Base-by-base conservation (phyloP, 2,113 vertebrate species). In the Cryptotis parvus region DNA sequence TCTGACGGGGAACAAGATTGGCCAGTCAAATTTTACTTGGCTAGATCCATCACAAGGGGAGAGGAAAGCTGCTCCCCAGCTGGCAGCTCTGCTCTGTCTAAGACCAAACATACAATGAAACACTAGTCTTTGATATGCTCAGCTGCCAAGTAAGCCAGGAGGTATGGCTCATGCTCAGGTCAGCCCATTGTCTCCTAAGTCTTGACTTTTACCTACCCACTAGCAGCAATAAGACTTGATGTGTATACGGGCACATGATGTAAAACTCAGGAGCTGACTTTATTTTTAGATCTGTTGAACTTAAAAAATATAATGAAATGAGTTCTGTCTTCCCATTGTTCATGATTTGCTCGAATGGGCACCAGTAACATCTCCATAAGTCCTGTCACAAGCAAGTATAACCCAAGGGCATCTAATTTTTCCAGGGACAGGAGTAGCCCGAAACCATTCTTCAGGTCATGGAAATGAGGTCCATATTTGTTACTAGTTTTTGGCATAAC, bases 251-350 rank as follows among this genome's bases (percentile, higher is more conserved):
- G 73, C 83, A 91, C n/a, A 84, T 49, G 55, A 66, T 87, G 35
- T 69, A 94, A 86, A 84, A 88, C 45, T 31, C 43, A 87, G 86
- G 89, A 90, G 61, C n/a, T 70, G 83, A 80, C 26, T 69, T 86
- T 81, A 49, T 74, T 95, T n/a, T 93, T 89, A 61, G 3, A 9
- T 91, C 94, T 79, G 65, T 65, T 84, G 80, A 80, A 39, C 58
- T 81, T 84, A 68, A 90, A 72, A 58, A 90, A 94, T 83, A 69
- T 93, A 91, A 92, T 87, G 63, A 94, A 94, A 63, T 26, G 43
- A 84, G 27, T 35, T 31, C n/a, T n/a, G n/a, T n/a, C n/a, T n/a
- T n/a, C n/a, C n/a, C n/a, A n/a, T n/a, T n/a, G n/a, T n/a, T n/a
- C n/a, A n/a, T n/a, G n/a, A n/a, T n/a, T n/a, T n/a, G n/a, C n/a